These are phyloP conservation scores for Mycalesis mineus DNA, from an alignment of 2,888 invertebrate genomes.

Conservation along the genomic window DNA sequence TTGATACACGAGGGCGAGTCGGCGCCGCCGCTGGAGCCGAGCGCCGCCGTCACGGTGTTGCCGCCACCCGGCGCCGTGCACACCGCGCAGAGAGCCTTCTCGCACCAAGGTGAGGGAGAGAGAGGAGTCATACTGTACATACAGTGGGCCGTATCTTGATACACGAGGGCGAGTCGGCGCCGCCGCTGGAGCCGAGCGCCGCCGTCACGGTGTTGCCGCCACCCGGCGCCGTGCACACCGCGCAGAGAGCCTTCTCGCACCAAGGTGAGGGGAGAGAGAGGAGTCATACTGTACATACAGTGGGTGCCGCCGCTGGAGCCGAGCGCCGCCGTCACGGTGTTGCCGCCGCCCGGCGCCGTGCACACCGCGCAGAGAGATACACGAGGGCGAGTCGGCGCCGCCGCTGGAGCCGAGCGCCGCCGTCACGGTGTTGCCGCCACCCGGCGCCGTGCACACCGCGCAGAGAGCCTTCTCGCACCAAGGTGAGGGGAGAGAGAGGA, in stretches of 20 bases:
- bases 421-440: no score
- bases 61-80: conserved; percentile 26
- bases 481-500: no score
- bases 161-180: conserved; percentile 26
- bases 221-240: conserved; percentile 27
- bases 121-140: no score
- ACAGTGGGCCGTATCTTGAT: conserved; percentile 35
- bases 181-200: conserved; percentile 38
- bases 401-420: no score
- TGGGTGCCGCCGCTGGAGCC: no score
- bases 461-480: conserved; percentile 47
- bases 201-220: conserved; percentile 39
- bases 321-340: no score
- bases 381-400: no score
- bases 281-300: no score
- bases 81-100: conserved; percentile 37
- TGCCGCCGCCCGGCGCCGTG: no score
- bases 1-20: conserved; percentile 29
- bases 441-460: no score
- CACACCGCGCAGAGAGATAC: no score
- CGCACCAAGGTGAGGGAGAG: conserved; percentile 58
- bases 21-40: conserved; percentile 36
- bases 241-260: conserved; percentile 40
- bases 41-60: conserved; percentile 38
- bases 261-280: no score